Evolutionary conservation across 2,113 vertebrate species (phyloP).

Genomic region (Galeopterus variegatus): DNA sequence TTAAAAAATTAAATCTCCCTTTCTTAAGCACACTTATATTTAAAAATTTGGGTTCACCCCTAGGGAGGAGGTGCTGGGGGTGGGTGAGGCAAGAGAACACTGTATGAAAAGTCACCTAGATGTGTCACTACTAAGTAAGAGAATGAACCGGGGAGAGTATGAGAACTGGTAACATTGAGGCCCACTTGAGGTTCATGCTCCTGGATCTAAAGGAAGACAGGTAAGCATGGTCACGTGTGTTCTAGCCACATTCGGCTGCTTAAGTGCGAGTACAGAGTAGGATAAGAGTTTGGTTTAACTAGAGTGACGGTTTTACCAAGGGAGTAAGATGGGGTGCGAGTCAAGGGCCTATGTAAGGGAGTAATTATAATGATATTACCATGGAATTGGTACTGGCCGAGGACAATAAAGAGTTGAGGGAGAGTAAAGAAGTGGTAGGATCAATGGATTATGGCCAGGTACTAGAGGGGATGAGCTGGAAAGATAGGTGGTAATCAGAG

Average conservation of each 20-base stretch:
- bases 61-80: not conserved
- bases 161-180: not conserved
- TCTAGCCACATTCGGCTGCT: not conserved
- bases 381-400: not conserved
- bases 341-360: not conserved
- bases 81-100: not conserved
- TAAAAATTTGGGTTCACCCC: not conserved
- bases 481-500: not conserved
- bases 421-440: not conserved
- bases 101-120: not conserved
- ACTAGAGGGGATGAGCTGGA: not conserved
- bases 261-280: not conserved
- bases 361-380: not conserved
- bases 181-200: not conserved
- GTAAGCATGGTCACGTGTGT: not conserved
- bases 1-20: not conserved
- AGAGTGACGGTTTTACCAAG: no score
- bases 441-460: not conserved
- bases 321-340: not conserved
- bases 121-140: not conserved
- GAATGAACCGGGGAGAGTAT: not conserved
- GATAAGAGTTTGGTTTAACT: not conserved
- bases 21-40: slow-evolving; percentile 14
- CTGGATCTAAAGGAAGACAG: not conserved
- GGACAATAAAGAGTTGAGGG: not conserved